Conservation (phyloP, 2,113 vertebrate species). For the Labrus mixtus region DNA sequence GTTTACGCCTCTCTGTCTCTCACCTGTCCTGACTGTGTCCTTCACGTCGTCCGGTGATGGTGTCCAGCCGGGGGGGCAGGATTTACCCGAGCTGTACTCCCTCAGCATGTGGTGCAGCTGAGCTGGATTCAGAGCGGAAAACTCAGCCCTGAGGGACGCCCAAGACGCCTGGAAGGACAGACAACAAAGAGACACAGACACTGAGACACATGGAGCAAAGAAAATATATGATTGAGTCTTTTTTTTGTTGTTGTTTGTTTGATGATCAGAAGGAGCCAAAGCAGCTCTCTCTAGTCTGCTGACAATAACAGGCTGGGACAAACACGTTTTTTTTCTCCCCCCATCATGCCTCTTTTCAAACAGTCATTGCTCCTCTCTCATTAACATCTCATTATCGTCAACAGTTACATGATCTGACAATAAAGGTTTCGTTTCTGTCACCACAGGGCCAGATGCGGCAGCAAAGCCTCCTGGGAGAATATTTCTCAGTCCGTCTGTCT, state of each 20-base stretch:
- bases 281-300: too few relatives aligned
- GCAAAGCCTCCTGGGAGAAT: slow-evolving; percentile 49
- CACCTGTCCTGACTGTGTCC: slow-evolving; percentile 78
- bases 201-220: not conserved
- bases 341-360: slow-evolving; percentile 18
- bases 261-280: too few relatives aligned
- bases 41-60: slow-evolving; percentile 68
- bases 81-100: slow-evolving; percentile 77
- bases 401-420: slow-evolving; percentile 22
- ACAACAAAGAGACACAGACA: slow-evolving; percentile 12
- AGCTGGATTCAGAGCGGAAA: slow-evolving; percentile 78
- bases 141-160: slow-evolving; percentile 80
- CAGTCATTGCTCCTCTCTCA: slow-evolving; percentile 40
- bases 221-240: not conserved
- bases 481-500: not conserved
- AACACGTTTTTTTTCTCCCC: slow-evolving; percentile 16
- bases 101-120: slow-evolving; percentile 86
- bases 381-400: slow-evolving; percentile 43
- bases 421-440: slow-evolving; percentile 7
- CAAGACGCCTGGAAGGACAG: slow-evolving; percentile 77
- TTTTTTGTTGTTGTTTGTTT: not conserved
- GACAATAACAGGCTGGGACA: not conserved
- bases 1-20: not conserved
- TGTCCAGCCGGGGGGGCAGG: slow-evolving; percentile 75
- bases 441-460: slow-evolving; percentile 13